Conservation (phyloP, 1,140 invertebrate species). For the Pseudomyrmex gracilis region DNA sequence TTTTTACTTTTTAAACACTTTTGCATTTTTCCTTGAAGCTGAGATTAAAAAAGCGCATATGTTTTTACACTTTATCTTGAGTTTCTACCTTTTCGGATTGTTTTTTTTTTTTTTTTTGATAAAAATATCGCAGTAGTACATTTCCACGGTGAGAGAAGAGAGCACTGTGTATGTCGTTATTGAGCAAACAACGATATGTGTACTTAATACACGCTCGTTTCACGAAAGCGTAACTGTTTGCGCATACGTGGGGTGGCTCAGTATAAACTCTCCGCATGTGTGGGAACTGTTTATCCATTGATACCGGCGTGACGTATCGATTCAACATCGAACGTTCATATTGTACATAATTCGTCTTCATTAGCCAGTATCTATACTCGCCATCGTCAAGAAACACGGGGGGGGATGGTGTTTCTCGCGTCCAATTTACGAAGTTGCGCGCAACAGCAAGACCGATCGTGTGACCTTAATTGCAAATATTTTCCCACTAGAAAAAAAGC, state of each 20-base stretch:
- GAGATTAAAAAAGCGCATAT: too few relatives aligned
- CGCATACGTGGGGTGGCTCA: background rate
- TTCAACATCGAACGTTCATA: constrained; percentile 32
- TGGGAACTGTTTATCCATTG: constrained; percentile 29
- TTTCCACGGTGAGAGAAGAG: constrained; percentile 20
- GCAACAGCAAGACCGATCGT: too few relatives aligned
- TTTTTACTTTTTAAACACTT: too few relatives aligned
- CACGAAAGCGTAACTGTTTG: constrained; percentile 46
- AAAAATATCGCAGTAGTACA: background rate
- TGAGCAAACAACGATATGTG: constrained; percentile 55
- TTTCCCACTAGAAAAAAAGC: too few relatives aligned
- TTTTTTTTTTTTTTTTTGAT: too few relatives aligned
- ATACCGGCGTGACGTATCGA: constrained; percentile 46
- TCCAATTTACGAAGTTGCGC: too few relatives aligned
- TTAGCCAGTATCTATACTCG: constrained; percentile 3
- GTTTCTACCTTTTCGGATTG: background rate
- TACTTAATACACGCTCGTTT: constrained; percentile 47
- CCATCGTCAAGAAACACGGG: too few relatives aligned
- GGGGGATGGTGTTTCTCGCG: too few relatives aligned
- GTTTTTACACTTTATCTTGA: background rate
- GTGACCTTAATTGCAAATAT: too few relatives aligned
- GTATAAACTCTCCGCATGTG: constrained; percentile 10
- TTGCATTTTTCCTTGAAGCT: too few relatives aligned
- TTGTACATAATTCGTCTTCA: constrained; percentile 37
- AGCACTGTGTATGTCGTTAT: constrained; percentile 47